Evolutionary conservation across 2,113 vertebrate genomes (phyloP).

Genomic region (Struthio camelus): DNA sequence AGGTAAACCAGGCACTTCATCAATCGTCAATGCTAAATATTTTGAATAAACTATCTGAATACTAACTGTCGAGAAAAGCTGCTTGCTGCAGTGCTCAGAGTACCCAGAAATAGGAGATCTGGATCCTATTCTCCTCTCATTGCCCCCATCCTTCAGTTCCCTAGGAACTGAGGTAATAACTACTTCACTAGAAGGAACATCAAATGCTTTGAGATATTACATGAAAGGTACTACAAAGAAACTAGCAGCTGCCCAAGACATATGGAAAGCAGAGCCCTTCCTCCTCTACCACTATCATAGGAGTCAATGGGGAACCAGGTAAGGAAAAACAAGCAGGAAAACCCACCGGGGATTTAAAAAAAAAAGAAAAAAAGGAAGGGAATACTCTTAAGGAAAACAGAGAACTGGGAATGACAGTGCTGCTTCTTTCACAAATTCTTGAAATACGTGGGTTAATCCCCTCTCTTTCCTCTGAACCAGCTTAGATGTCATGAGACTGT

Average conservation of each 20-base stretch:
- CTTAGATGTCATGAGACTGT: not conserved
- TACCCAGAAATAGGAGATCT: not conserved
- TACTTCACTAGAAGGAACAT: not conserved
- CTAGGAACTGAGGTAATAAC: not conserved
- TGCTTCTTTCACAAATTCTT: not conserved
- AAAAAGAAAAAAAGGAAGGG: not conserved
- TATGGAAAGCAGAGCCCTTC: not conserved
- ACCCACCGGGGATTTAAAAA: not conserved
- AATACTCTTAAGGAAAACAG: not conserved
- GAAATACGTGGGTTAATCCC: not conserved
- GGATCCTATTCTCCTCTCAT: not conserved
- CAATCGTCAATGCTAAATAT: not conserved
- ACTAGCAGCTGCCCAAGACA: not conserved
- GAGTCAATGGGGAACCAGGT: not conserved
- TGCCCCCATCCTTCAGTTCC: not conserved
- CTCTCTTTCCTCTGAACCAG: not conserved
- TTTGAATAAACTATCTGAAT: not conserved
- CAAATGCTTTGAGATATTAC: not conserved
- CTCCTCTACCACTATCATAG: not conserved
- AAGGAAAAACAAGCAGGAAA: not conserved
- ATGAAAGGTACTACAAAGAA: not conserved
- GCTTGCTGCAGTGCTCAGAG: not conserved
- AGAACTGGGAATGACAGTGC: not conserved
- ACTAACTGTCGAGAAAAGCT: not conserved
- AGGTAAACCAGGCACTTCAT: not conserved